These are phyloP conservation scores for Stenichneumon culpator DNA, from an alignment of 2,888 invertebrate species.

Conservation along the genomic window DNA sequence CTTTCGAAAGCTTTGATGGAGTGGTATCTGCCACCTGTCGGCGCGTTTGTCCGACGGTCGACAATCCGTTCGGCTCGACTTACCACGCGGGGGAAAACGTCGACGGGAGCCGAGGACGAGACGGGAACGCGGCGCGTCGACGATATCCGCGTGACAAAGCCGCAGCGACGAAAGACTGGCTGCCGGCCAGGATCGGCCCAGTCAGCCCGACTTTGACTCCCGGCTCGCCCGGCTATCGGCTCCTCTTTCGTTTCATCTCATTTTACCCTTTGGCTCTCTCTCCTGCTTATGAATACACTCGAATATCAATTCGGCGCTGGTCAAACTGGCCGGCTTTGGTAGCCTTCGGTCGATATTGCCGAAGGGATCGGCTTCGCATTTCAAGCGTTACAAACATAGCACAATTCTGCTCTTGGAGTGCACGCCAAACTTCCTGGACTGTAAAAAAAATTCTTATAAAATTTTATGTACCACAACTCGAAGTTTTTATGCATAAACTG, in stretches of 20 bases:
- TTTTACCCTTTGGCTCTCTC: neutral
- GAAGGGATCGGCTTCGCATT: neutral
- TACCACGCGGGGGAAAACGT: conserved; percentile 63
- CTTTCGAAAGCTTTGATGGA: conserved; percentile 54
- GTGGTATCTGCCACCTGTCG: conserved; percentile 76
- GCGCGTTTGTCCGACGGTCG: conserved; percentile 73
- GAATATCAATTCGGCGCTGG: neutral
- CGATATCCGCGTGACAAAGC: conserved; percentile 62
- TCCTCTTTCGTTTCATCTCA: neutral
- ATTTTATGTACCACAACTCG: too few species aligned
- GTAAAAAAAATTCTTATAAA: too few species aligned
- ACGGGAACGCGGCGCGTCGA: conserved; percentile 22
- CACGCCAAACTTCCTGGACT: neutral
- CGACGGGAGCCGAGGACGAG: neutral
- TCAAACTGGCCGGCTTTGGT: neutral
- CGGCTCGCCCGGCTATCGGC: conserved; percentile 33
- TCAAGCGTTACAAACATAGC: neutral
- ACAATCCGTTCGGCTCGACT: conserved; percentile 75
- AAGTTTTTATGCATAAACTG: too few species aligned
- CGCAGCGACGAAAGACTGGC: conserved; percentile 67
- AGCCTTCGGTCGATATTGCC: neutral
- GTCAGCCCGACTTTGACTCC: conserved; percentile 37
- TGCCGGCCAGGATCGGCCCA: conserved; percentile 64
- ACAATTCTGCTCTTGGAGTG: neutral
- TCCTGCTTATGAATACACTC: neutral